phyloP scores from a whole-genome alignment of 1,140 invertebrate species.

The Zaprionus inermis region DNA sequence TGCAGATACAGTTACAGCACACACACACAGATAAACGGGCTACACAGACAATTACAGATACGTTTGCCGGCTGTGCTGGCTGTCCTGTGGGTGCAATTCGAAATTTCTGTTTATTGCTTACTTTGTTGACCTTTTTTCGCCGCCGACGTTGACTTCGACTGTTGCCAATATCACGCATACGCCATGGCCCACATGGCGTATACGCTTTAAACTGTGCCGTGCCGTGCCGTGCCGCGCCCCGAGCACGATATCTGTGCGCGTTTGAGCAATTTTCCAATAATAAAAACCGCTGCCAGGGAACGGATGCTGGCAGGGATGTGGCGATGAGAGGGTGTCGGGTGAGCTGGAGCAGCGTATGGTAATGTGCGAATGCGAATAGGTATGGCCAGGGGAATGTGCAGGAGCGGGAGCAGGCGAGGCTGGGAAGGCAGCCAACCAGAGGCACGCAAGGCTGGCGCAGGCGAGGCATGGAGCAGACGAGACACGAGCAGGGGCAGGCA shows the following conservation, averaged over 20 bases:
- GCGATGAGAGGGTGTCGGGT: not conserved
- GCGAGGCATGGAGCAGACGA: not conserved
- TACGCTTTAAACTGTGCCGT: slow-evolving; percentile 3
- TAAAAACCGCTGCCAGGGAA: slow-evolving; percentile 38
- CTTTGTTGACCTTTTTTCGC: slow-evolving; percentile 35
- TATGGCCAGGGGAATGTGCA: slow-evolving; percentile 6
- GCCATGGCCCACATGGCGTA: not conserved
- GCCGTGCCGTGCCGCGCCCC: not conserved
- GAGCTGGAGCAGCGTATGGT: slow-evolving; percentile 8
- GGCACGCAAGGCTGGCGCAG: not conserved
- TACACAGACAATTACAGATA: slow-evolving; percentile 4
- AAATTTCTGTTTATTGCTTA: slow-evolving; percentile 47
- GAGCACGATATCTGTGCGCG: slow-evolving; percentile 36
- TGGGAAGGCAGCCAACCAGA: no score
- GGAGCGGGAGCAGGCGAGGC: not conserved
- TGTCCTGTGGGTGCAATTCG: slow-evolving; percentile 39
- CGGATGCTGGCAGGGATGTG: slow-evolving; percentile 10
- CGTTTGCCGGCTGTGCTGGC: not conserved
- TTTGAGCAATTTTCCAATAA: slow-evolving; percentile 44
- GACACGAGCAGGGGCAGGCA: not conserved
- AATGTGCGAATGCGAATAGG: slow-evolving; percentile 14
- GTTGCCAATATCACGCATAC: slow-evolving; percentile 34
- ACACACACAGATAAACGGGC: slow-evolving; percentile 2
- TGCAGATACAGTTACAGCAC: not conserved
- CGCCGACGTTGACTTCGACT: not conserved